Conservation (phyloP, 1,140 invertebrate species). For the Nylanderia fulva region DNA sequence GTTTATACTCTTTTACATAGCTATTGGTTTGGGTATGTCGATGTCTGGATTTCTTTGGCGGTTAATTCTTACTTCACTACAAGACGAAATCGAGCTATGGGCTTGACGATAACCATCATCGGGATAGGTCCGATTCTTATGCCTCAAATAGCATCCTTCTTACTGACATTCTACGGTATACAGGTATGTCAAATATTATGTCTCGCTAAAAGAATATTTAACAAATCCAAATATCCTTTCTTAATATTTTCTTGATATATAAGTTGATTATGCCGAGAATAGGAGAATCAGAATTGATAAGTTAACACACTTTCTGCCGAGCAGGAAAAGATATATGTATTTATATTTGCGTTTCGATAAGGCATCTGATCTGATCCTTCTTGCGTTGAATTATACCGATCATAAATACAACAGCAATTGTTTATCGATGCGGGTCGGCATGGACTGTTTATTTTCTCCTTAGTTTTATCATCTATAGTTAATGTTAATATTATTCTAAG, state of each 20-base stretch:
- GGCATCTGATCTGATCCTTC: not conserved
- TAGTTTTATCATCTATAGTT: not conserved
- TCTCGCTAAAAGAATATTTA: not conserved
- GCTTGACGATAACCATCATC: slow-evolving; percentile 88
- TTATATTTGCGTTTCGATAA: not conserved
- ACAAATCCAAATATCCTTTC: not conserved
- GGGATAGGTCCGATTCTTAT: slow-evolving; percentile 90
- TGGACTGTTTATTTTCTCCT: not conserved
- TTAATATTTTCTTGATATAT: not conserved
- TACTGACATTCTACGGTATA: slow-evolving; percentile 87
- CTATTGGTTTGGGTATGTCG: slow-evolving; percentile 88
- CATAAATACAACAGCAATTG: not conserved
- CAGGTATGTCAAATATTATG: slow-evolving; percentile 76
- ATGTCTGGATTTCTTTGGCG: slow-evolving; percentile 89
- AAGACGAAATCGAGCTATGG: slow-evolving; percentile 88
- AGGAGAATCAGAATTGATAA: not conserved
- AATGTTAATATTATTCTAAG: not conserved
- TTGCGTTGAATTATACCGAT: slow-evolving; percentile 9
- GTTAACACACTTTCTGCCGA: not conserved
- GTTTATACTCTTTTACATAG: slow-evolving; percentile 75
- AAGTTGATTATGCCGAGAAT: not conserved
- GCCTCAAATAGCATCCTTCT: slow-evolving; percentile 88
- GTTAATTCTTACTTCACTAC: slow-evolving; percentile 89
- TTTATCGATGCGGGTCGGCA: slow-evolving; percentile 39
- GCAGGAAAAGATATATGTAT: not conserved